Evolutionary conservation across 2,797 vertebrate species (phyloP).

Genomic region (Hapalemur alaotrensis): DNA sequence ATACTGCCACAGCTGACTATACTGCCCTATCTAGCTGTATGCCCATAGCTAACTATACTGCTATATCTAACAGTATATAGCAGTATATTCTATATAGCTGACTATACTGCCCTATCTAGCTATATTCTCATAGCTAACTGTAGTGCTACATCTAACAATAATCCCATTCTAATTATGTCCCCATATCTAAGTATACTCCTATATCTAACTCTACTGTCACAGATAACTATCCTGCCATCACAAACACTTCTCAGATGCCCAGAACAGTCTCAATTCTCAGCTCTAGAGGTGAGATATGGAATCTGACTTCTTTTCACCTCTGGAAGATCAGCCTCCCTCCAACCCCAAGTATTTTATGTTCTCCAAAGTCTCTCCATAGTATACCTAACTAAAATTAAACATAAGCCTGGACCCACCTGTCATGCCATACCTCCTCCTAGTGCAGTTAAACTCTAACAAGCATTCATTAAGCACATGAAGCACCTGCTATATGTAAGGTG

Average conservation of each 20-base stretch:
- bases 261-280: background rate
- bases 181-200: background rate
- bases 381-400: background rate
- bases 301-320: background rate
- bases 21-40: too few relatives aligned
- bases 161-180: too few relatives aligned
- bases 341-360: background rate
- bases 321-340: background rate
- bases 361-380: background rate
- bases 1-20: background rate
- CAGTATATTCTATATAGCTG: background rate
- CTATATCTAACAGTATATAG: background rate
- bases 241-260: background rate
- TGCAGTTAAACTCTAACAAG: background rate
- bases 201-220: background rate
- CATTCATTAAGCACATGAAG: background rate
- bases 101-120: background rate
- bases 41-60: background rate
- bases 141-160: background rate
- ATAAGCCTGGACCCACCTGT: background rate
- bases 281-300: background rate
- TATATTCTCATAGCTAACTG: background rate
- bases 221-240: background rate
- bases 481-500: background rate
- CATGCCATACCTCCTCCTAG: background rate